Percentiles rank a stretch among this genome's conserved stretches.
phyloP scores from a whole-genome alignment of 2,888 invertebrate genomes.

The Phengaris arion region DNA sequence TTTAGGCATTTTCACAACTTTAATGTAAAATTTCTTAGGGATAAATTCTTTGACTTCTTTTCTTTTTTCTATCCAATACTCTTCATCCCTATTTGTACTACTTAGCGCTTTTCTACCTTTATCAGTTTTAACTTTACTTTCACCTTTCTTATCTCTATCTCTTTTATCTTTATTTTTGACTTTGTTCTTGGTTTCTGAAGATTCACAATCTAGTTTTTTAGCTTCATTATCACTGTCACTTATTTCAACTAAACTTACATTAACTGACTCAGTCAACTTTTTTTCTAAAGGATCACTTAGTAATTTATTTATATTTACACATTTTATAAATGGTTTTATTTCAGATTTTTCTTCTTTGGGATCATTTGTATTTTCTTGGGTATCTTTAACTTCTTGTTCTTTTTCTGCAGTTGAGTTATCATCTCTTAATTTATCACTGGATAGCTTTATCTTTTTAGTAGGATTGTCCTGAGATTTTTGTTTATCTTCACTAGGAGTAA shows the following conservation, averaged over 20 bases:
- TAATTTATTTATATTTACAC: slow-evolving; percentile 64
- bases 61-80: slow-evolving; percentile 43
- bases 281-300: slow-evolving; percentile 52
- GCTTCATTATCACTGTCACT: slow-evolving; percentile 34
- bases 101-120: slow-evolving; percentile 34
- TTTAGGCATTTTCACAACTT: slow-evolving; percentile 52
- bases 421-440: slow-evolving; percentile 33
- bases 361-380: slow-evolving; percentile 5
- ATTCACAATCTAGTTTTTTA: slow-evolving; percentile 33
- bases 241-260: slow-evolving; percentile 33
- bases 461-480: slow-evolving; percentile 10
- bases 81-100: slow-evolving; percentile 38
- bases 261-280: slow-evolving; percentile 27
- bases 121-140: slow-evolving; percentile 32
- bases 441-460: slow-evolving; percentile 5
- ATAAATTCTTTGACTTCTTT: slow-evolving; percentile 57
- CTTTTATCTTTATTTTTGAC: slow-evolving; percentile 27
- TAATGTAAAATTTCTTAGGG: slow-evolving; percentile 54
- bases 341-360: slow-evolving; percentile 27
- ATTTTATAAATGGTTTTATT: slow-evolving; percentile 58
- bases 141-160: slow-evolving; percentile 31
- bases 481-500: slow-evolving; percentile 25
- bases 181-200: slow-evolving; percentile 31
- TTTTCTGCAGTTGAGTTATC: slow-evolving; percentile 31
- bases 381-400: background rate